Evolutionary conservation across 2,888 invertebrate genomes (phyloP), one percentile per base, ranked within the genome.

Genomic region (Oxystoma pomonae): DNA sequence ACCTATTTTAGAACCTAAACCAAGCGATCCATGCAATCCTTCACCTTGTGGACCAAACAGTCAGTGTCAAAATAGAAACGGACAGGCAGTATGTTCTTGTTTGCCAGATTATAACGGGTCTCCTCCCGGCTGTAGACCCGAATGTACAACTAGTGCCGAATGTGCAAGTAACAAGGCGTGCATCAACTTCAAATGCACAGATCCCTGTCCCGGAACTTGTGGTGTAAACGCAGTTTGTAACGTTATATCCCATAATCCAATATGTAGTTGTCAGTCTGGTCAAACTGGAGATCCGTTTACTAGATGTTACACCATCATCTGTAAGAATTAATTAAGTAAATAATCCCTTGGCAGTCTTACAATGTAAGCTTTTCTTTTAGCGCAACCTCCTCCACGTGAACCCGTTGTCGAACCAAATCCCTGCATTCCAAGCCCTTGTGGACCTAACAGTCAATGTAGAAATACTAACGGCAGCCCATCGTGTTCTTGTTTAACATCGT

Each of bases 1-100:
- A 21, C n/a, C 52, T 60, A 62, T 76, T 58, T 72, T 65, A 35
- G 59, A 57, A 52, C 65, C 67, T 18, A 58, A 76, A 68, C 79
- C 80, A 63, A 73, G 75, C 57, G 83, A 87, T 76, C 90, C 91
- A 0, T 94, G 93, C 74, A 83, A 83, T 67, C 91, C 91, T 59
- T 88, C 88, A 61, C 92, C 92, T 2, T 94, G 94, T 72, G 94
- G 93, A 18, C 87, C 90, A 0, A 90, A 91, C 75, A 90, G 91
- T 74, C 87, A 90, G 77, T 94, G 93, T 74, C 85, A 90, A 35
- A 84, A 86, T 65, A 76, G 87, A 1, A 90, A 91, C 73, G 85
- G 84, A 12, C 84, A 87, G 70, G 90, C 91, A 1, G 88, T 91
- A 2, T 94, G 94, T 76, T 90, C 91, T 0, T 94, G 94, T 71